Percentiles rank a stretch among this genome's conserved stretches.
Conservation (phyloP, 1,140 invertebrate species). For the Probaryconus sp. region DNA sequence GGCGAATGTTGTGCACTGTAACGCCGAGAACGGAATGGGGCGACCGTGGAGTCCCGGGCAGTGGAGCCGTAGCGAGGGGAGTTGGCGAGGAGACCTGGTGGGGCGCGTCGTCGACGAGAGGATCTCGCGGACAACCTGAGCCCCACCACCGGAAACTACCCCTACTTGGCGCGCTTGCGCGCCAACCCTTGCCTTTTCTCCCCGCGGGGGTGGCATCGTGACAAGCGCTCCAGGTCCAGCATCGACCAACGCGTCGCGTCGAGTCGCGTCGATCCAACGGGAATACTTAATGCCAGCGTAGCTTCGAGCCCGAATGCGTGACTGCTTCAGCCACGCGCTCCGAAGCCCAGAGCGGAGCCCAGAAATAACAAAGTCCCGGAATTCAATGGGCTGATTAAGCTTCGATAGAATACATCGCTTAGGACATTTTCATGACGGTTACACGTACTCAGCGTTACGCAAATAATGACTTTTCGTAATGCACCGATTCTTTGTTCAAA, state of each 20-base stretch:
- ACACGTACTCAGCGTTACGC: too few relatives aligned
- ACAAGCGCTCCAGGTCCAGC: conserved; percentile 65
- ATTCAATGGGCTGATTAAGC: conserved; percentile 33
- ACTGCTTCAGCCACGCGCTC: conserved; percentile 69
- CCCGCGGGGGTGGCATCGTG: conserved; percentile 51
- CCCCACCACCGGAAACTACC: conserved; percentile 55
- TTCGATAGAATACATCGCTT: too few relatives aligned
- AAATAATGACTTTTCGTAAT: too few relatives aligned
- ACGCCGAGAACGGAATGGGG: conserved; percentile 78
- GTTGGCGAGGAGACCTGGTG: conserved; percentile 39
- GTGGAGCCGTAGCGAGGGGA: conserved; percentile 73
- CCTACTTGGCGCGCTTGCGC: conserved; percentile 50
- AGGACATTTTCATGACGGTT: too few relatives aligned
- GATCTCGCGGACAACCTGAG: conserved; percentile 45
- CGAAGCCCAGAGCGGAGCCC: too few relatives aligned
- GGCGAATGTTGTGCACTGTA: conserved; percentile 75
- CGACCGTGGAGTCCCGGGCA: conserved; percentile 77
- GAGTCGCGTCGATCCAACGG: conserved; percentile 73
- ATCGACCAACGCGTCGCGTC: conserved; percentile 73
- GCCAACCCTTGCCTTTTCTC: conserved; percentile 8
- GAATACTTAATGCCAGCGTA: conserved; percentile 76
- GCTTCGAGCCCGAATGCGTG: conserved; percentile 65
- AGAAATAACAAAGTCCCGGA: conserved; percentile 67
- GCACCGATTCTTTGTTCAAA: too few relatives aligned
- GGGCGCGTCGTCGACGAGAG: conserved; percentile 53